Evolutionary conservation across 2,113 vertebrate species (phyloP).

Genomic region (Eolophus roseicapilla): DNA sequence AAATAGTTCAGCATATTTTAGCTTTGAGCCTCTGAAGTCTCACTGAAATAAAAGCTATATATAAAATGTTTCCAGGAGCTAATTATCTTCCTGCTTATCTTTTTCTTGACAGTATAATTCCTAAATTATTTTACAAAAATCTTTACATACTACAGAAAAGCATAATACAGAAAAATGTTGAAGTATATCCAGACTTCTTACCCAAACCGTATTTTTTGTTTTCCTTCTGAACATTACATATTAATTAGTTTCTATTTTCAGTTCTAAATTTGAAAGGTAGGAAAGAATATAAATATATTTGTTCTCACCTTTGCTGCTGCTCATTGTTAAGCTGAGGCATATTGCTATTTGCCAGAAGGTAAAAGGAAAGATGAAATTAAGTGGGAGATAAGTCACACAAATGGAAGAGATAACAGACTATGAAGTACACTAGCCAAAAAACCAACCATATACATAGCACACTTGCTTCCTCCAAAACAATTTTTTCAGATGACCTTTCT

Average conservation of each 20-base stretch:
- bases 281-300: background rate
- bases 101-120: background rate
- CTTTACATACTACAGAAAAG: background rate
- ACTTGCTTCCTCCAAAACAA: background rate
- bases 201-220: background rate
- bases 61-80: background rate
- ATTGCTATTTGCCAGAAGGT: background rate
- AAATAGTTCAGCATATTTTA: background rate
- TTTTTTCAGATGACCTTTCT: background rate
- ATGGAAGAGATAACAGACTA: background rate
- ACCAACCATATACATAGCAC: accelerated
- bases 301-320: background rate
- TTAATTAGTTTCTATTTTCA: background rate
- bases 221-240: background rate
- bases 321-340: background rate
- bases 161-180: background rate
- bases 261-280: background rate
- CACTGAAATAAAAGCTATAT: background rate
- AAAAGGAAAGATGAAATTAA: constrained; percentile 12
- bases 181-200: background rate
- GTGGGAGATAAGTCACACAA: background rate
- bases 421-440: background rate
- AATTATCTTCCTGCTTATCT: background rate
- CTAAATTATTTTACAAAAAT: background rate
- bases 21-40: background rate